phyloP scores from a whole-genome alignment of 2,888 invertebrate species.

The Callyntrura guangdongensis region DNA sequence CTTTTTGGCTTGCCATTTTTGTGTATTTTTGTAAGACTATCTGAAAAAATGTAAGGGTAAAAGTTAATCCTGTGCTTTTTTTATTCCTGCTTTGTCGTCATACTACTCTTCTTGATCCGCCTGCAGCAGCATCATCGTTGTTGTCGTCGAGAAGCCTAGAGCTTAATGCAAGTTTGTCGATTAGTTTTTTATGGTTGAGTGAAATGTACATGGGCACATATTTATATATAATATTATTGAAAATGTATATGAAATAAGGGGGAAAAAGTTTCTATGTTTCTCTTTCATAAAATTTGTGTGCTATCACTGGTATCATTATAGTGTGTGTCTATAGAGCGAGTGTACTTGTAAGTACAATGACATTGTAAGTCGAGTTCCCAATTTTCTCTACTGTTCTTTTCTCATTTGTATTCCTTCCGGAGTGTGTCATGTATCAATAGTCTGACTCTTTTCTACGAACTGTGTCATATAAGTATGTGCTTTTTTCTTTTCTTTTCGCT shows the following conservation, averaged over 20 bases:
- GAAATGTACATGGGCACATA: background rate
- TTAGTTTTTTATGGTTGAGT: slow-evolving; percentile 33
- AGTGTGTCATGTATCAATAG: slow-evolving; percentile 6
- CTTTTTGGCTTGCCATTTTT: background rate
- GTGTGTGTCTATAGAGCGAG: background rate
- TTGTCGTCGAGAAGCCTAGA: slow-evolving; percentile 5
- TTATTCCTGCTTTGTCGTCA: background rate
- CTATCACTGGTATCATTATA: background rate
- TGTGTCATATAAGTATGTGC: background rate
- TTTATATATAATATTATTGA: background rate
- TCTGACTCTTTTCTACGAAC: background rate
- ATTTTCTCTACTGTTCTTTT: slow-evolving; percentile 44
- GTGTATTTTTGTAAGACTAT: background rate
- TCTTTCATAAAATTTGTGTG: background rate
- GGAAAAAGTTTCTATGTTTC: background rate
- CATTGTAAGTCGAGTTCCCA: slow-evolving; percentile 36
- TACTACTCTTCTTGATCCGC: background rate
- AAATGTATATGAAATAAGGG: background rate
- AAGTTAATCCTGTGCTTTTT: slow-evolving; percentile 35
- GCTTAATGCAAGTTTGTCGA: slow-evolving; percentile 20
- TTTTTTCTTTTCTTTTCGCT: background rate
- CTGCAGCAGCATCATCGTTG: background rate
- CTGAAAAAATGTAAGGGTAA: background rate
- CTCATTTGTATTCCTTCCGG: slow-evolving; percentile 64
- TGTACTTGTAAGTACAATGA: slow-evolving; percentile 50